Evolutionary conservation across 2,888 invertebrate species (phyloP).

Genomic region (Carabus problematicus): DNA sequence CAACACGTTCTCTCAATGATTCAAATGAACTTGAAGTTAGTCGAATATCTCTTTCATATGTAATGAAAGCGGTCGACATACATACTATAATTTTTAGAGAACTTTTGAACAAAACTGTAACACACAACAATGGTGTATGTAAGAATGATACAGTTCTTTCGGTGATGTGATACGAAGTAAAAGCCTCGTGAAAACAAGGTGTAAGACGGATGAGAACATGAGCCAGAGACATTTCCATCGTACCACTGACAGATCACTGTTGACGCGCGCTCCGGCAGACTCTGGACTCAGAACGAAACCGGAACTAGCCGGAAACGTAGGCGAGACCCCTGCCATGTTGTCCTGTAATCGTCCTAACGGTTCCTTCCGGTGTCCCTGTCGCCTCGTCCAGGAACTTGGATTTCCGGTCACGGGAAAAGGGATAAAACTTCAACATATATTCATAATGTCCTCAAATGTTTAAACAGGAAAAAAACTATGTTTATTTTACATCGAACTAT

Average conservation of each 20-base stretch:
- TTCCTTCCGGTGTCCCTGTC: conserved; percentile 35
- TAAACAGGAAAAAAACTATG: background rate
- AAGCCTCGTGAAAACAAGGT: conserved; percentile 22
- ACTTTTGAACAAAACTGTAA: no score
- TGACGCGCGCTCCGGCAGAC: background rate
- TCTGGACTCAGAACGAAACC: background rate
- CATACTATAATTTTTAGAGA: no score
- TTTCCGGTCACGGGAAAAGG: conserved; percentile 27
- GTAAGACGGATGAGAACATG: conserved; percentile 27
- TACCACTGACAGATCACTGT: conserved; percentile 34
- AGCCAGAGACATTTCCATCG: conserved; percentile 20
- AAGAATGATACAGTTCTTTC: no score
- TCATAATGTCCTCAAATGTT: background rate
- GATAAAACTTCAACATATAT: conserved; percentile 23
- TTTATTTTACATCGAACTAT: background rate
- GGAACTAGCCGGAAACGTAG: conserved; percentile 28
- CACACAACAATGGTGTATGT: no score
- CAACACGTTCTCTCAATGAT: no score
- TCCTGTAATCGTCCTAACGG: conserved; percentile 40
- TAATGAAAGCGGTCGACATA: no score
- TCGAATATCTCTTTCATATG: no score
- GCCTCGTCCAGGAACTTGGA: conserved; percentile 22
- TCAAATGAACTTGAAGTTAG: no score
- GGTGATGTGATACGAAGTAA: conserved; percentile 8
- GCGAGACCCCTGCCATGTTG: conserved; percentile 39